phyloP scores from a whole-genome alignment of 92 coral and sea anemone species.

The Bergia sp. region DNA sequence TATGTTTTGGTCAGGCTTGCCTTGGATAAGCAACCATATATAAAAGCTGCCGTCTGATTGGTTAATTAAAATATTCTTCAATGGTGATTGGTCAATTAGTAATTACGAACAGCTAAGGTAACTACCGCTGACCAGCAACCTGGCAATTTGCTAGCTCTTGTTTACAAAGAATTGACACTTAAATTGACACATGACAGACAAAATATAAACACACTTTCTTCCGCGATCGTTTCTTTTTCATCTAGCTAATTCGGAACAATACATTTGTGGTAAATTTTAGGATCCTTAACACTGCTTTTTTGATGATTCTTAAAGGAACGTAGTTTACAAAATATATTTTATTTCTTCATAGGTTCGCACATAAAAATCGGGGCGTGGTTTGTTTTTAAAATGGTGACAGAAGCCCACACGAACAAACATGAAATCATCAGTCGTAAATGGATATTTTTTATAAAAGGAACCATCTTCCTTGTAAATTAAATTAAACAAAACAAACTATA shows the following conservation, averaged over 20 bases:
- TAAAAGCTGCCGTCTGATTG: constrained; percentile 44
- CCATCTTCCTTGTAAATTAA: neutral
- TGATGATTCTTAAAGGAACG: neutral
- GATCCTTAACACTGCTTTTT: neutral
- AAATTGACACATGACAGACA: neutral
- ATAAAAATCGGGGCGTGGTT: neutral
- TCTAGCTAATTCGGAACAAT: neutral
- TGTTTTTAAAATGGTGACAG: neutral
- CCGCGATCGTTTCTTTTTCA: neutral
- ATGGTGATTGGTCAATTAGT: constrained; percentile 41
- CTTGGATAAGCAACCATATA: constrained; percentile 44
- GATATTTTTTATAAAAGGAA: neutral
- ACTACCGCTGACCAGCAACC: constrained; percentile 22
- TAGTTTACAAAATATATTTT: neutral
- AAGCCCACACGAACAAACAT: neutral
- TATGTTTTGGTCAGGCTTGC: constrained; percentile 36
- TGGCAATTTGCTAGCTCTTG: neutral
- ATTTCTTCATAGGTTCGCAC: too few relatives aligned
- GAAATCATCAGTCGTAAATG: neutral
- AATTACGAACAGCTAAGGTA: neutral
- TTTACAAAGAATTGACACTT: neutral
- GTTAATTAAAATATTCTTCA: constrained; percentile 17
- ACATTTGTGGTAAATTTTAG: neutral
- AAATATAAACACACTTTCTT: neutral
- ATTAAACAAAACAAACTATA: neutral